Conservation (phyloP, 1,140 invertebrate species). For the Copidosoma floridanum region DNA sequence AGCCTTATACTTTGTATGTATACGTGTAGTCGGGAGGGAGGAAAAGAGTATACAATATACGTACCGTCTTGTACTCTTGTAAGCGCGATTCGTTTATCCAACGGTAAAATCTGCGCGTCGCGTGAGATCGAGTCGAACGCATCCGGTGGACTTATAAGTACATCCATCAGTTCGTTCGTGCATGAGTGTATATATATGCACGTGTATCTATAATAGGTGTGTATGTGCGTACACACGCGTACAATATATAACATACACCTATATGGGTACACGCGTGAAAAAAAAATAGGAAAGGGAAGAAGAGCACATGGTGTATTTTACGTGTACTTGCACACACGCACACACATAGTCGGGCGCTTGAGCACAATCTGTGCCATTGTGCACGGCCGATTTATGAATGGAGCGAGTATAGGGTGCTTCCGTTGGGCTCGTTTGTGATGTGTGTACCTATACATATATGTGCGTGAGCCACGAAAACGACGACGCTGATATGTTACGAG, state of each 20-base stretch:
- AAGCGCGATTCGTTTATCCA: constrained; percentile 8
- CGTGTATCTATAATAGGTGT: too few species aligned
- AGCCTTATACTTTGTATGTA: too few species aligned
- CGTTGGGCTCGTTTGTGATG: too few species aligned
- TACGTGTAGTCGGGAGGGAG: background rate
- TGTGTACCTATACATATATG: too few species aligned
- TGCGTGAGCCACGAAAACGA: too few species aligned
- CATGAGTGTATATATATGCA: too few species aligned
- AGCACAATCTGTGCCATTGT: constrained; percentile 38
- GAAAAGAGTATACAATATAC: background rate
- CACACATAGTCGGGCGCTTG: constrained; percentile 32
- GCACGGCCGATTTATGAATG: constrained; percentile 35
- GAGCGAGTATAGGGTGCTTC: constrained; percentile 38
- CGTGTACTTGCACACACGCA: too few species aligned
- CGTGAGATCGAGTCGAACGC: background rate
- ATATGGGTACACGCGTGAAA: background rate
- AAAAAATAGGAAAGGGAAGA: constrained; percentile 23
- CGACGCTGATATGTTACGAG: too few species aligned
- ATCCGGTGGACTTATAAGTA: constrained; percentile 14
- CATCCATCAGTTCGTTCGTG: too few species aligned
- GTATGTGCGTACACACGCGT: background rate
- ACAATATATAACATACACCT: background rate
- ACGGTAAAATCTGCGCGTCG: constrained; percentile 19
- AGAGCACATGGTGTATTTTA: too few species aligned
- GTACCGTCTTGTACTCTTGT: background rate